Percentiles rank a stretch among this genome's conserved stretches.
phyloP scores from a whole-genome alignment of 2,888 invertebrate species.

The Ornithoptera alexandrae region DNA sequence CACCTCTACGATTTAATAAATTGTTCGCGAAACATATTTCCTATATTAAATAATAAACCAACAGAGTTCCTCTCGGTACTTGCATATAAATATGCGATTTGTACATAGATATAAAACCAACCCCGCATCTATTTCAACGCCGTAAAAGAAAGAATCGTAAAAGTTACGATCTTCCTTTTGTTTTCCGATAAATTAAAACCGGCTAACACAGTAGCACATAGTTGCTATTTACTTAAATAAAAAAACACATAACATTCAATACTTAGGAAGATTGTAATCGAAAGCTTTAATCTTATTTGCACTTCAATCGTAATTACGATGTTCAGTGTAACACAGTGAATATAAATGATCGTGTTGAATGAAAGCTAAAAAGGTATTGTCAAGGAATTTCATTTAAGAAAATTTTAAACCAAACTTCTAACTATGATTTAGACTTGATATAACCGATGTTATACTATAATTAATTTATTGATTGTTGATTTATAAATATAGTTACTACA shows the following conservation, averaged over 20 bases:
- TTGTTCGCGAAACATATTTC: not conserved
- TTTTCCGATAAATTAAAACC: constrained; percentile 26
- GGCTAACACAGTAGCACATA: constrained; percentile 15
- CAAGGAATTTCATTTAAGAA: too few relatives aligned
- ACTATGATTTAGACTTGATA: too few relatives aligned
- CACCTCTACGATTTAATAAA: not conserved
- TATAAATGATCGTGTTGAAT: not conserved
- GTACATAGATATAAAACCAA: constrained; percentile 24
- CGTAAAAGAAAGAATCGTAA: constrained; percentile 28
- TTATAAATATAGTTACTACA: too few relatives aligned
- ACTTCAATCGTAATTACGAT: not conserved
- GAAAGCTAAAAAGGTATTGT: too few relatives aligned
- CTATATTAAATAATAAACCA: not conserved
- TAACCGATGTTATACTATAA: too few relatives aligned
- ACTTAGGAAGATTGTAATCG: not conserved
- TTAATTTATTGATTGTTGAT: too few relatives aligned
- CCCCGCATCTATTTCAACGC: constrained; percentile 24
- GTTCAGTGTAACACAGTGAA: not conserved
- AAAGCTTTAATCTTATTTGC: not conserved
- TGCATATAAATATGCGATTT: constrained; percentile 17
- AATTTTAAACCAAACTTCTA: too few relatives aligned
- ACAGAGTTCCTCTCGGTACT: not conserved
- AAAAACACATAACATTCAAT: constrained; percentile 5
- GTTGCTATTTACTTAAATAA: constrained; percentile 8
- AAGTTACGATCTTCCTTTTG: constrained; percentile 29